Conservation (phyloP, 2,888 invertebrate species). For the Girardia tigrina region DNA sequence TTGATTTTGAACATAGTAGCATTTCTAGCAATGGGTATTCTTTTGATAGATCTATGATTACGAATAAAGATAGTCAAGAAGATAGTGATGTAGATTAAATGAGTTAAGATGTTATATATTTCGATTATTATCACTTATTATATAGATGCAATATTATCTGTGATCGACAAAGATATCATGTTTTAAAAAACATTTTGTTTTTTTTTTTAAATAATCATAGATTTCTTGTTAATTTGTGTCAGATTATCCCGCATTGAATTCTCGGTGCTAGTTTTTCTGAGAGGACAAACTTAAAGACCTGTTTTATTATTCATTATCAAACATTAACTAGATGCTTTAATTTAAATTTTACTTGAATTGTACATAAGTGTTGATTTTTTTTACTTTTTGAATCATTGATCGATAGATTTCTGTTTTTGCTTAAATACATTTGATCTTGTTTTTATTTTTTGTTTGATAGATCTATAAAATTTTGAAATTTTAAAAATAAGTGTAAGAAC, state of each 20-base stretch:
- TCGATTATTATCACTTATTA: not conserved
- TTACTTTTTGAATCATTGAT: not conserved
- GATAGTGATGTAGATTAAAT: conserved; percentile 12
- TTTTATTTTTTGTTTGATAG: not conserved
- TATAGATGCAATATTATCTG: conserved; percentile 12
- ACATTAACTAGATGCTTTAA: not conserved
- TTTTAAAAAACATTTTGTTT: not conserved
- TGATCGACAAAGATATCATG: not conserved
- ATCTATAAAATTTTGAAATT: too few relatives aligned
- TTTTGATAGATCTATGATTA: not conserved
- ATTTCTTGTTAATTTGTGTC: not conserved
- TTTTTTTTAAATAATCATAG: too few relatives aligned
- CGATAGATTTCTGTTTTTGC: conserved; percentile 8
- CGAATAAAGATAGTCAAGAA: conserved; percentile 9
- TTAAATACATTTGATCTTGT: not conserved
- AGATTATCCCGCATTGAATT: not conserved
- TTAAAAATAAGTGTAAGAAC: too few relatives aligned
- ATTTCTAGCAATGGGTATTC: not conserved
- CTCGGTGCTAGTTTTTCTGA: conserved; percentile 19
- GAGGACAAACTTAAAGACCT: too few relatives aligned
- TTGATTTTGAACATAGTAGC: conserved; percentile 6
- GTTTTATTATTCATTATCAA: too few relatives aligned
- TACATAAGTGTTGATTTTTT: conserved; percentile 17
- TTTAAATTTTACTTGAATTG: not conserved
- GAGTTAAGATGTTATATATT: not conserved